These are phyloP conservation scores for Antechinus flavipes DNA, from an alignment of 2,113 vertebrate species.

Conservation along the genomic window DNA sequence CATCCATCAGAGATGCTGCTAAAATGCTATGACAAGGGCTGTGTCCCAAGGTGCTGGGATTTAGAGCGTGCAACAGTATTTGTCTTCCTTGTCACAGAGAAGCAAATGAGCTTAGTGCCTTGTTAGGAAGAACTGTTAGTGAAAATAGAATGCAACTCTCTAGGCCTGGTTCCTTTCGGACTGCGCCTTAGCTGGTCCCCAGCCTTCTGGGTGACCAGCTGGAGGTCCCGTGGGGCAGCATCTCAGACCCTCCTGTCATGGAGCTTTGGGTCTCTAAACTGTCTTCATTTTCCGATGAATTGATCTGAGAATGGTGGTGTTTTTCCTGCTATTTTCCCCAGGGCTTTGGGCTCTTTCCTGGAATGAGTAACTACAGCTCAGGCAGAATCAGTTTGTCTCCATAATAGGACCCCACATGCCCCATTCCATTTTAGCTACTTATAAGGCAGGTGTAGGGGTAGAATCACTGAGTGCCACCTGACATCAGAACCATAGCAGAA, in stretches of 20 bases:
- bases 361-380: background rate
- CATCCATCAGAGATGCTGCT: background rate
- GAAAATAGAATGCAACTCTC: background rate
- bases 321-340: background rate
- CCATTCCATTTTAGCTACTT: background rate
- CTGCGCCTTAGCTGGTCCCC: background rate
- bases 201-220: background rate
- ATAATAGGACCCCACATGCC: background rate
- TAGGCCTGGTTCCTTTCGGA: background rate
- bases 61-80: background rate
- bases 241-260: background rate
- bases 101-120: background rate
- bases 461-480: background rate
- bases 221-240: background rate
- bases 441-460: accelerated
- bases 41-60: background rate
- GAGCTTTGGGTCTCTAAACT: background rate
- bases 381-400: background rate
- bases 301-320: background rate
- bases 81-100: background rate
- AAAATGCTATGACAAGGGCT: background rate
- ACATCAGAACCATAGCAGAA: constrained; percentile 4
- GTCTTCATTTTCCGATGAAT: background rate
- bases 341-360: background rate
- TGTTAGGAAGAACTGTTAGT: background rate